A percentile compares a stretch with the other conserved stretches of the same genome.
These are phyloP conservation scores for Petaurus breviceps DNA, from an alignment of 2,113 vertebrate genomes.

Conservation along the genomic window DNA sequence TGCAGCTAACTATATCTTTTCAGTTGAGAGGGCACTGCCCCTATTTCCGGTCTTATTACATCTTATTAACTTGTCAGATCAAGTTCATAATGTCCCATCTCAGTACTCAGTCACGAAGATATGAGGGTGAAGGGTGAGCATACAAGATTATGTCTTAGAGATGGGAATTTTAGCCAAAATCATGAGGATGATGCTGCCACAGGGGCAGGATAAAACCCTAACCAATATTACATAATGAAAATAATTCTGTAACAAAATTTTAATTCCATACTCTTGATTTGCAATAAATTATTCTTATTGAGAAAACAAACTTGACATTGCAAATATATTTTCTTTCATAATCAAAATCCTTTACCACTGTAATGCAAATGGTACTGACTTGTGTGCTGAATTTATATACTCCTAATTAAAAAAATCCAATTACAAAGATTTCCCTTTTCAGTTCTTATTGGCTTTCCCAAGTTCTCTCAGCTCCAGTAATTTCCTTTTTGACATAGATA, in stretches of 20 bases:
- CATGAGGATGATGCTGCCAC: conserved; percentile 39
- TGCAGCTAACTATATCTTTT: conserved; percentile 66
- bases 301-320: conserved; percentile 4
- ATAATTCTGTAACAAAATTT: conserved; percentile 50
- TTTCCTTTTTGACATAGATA: conserved; percentile 26
- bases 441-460: conserved; percentile 44
- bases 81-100: conserved; percentile 71
- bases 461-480: neutral
- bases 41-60: conserved; percentile 74
- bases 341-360: conserved; percentile 26
- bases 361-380: conserved; percentile 32
- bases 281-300: neutral
- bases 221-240: conserved; percentile 38
- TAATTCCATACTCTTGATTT: conserved; percentile 22
- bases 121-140: conserved; percentile 64
- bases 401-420: conserved; percentile 47
- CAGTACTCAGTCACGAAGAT: conserved; percentile 58
- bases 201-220: conserved; percentile 36
- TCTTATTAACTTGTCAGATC: conserved; percentile 76
- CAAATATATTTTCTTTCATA: conserved; percentile 44
- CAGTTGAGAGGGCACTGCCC: conserved; percentile 61
- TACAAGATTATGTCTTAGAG: conserved; percentile 54
- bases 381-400: conserved; percentile 7
- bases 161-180: conserved; percentile 60
- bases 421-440: conserved; percentile 40